Evolutionary conservation across 2,797 vertebrate genomes (phyloP).

Genomic region (Cuniculus paca): DNA sequence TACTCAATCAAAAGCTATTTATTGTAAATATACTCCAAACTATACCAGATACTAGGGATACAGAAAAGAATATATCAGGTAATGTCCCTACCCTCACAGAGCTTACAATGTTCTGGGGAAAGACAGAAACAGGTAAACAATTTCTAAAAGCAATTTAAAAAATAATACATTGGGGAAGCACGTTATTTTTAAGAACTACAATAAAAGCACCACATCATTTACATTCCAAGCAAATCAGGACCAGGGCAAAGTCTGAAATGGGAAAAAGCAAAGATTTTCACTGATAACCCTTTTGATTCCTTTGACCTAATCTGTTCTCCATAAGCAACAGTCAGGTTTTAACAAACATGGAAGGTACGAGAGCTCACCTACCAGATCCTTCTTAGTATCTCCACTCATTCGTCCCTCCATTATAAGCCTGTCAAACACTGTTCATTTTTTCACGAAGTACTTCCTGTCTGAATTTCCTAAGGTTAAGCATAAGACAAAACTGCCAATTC

Average conservation of each 20-base stretch:
- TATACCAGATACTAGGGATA: background rate
- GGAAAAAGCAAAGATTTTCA: background rate
- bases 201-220: background rate
- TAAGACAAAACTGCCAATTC: background rate
- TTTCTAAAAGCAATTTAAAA: background rate
- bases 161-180: background rate
- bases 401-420: background rate
- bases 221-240: background rate
- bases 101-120: background rate
- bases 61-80: background rate
- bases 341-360: background rate
- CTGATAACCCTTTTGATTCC: background rate
- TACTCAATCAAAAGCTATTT: background rate
- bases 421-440: background rate
- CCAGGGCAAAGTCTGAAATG: background rate
- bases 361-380: background rate
- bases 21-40: background rate
- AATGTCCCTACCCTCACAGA: background rate
- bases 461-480: conserved; percentile 12
- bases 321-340: background rate
- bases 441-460: background rate
- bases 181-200: conserved; percentile 32
- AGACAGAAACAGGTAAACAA: background rate
- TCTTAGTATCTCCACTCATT: background rate
- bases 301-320: background rate